These are phyloP conservation scores for Spilosoma lubricipeda DNA, from an alignment of 2,888 invertebrate genomes.

Conservation along the genomic window DNA sequence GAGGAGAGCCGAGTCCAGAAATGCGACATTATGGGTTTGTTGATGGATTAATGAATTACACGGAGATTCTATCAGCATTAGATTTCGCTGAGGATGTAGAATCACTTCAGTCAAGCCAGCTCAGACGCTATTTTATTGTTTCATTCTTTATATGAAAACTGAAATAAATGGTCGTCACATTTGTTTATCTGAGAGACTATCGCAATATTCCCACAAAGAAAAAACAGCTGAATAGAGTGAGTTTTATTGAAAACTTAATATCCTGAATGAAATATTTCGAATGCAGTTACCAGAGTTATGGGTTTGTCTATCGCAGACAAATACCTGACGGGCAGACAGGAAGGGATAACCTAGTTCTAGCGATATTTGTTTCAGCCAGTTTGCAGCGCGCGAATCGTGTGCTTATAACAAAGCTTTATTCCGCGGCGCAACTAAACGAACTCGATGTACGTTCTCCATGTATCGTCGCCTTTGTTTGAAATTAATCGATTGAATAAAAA, in stretches of 20 bases:
- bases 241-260: slow-evolving; percentile 63
- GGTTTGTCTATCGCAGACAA: slow-evolving; percentile 54
- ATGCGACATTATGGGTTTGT: too few species aligned
- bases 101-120: too few species aligned
- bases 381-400: slow-evolving; percentile 53
- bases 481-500: not conserved
- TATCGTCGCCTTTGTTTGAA: slow-evolving; percentile 7
- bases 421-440: slow-evolving; percentile 26
- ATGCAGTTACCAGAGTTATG: slow-evolving; percentile 42
- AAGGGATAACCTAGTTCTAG: slow-evolving; percentile 60
- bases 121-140: not conserved
- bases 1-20: too few species aligned
- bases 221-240: slow-evolving; percentile 19
- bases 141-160: not conserved
- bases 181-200: not conserved
- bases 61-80: too few species aligned
- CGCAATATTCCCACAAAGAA: not conserved
- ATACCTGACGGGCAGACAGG: slow-evolving; percentile 60
- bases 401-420: slow-evolving; percentile 47
- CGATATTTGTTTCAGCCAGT: slow-evolving; percentile 65
- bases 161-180: not conserved
- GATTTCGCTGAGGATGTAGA: too few species aligned
- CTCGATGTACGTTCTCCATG: slow-evolving; percentile 16
- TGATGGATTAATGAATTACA: too few species aligned
- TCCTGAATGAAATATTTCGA: slow-evolving; percentile 51